These are phyloP conservation scores for Ophioninae sp. DNA, from an alignment of 2,888 invertebrate genomes.

Conservation along the genomic window DNA sequence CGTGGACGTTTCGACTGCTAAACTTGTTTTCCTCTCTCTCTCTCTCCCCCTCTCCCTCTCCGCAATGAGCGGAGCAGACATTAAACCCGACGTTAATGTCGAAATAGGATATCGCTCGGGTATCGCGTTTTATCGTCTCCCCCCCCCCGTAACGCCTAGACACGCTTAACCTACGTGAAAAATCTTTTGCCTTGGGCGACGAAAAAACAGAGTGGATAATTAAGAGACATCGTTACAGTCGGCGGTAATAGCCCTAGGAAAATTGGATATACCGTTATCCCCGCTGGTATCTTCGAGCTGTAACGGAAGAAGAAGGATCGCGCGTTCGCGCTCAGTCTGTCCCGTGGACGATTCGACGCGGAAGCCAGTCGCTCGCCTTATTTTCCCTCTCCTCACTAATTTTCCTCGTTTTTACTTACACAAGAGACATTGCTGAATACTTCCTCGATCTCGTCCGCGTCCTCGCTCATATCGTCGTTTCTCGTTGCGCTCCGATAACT, in stretches of 20 bases:
- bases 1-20: conserved; percentile 57
- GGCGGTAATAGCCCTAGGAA: conserved; percentile 72
- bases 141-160: conserved; percentile 34
- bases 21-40: conserved; percentile 22
- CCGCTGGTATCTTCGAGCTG: conserved; percentile 74
- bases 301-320: conserved; percentile 61
- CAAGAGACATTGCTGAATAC: conserved; percentile 76
- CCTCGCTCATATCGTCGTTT: conserved; percentile 77
- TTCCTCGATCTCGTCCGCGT: conserved; percentile 76
- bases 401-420: conserved; percentile 71
- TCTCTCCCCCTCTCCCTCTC: conserved; percentile 4
- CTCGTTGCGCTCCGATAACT: conserved; percentile 67
- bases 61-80: conserved; percentile 57
- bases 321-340: conserved; percentile 2
- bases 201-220: conserved; percentile 39
- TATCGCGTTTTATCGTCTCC: conserved; percentile 27
- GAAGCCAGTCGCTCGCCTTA: neutral
- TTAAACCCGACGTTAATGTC: conserved; percentile 57
- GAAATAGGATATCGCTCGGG: conserved; percentile 62
- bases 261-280: conserved; percentile 75
- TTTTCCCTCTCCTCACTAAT: conserved; percentile 43
- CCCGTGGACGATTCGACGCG: neutral
- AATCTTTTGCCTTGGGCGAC: neutral
- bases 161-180: conserved; percentile 54
- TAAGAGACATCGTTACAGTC: conserved; percentile 73